phyloP scores from a whole-genome alignment of 1,140 invertebrate species.

The Bacillus rossius region DNA sequence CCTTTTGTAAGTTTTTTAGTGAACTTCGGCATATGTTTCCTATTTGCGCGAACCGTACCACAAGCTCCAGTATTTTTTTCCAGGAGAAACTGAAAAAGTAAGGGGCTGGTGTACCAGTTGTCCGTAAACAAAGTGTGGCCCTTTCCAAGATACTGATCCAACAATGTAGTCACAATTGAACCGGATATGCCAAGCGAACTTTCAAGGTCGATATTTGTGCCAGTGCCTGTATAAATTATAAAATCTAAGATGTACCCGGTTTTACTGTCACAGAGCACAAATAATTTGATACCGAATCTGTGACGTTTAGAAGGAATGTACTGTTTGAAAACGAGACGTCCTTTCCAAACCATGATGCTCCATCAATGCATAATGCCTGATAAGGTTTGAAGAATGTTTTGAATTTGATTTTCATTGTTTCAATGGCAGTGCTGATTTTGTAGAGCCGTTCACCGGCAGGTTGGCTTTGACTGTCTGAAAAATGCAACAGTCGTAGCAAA shows the following conservation, averaged over 20 bases:
- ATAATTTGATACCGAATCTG: conserved; percentile 26
- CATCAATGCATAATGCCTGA: conserved; percentile 27
- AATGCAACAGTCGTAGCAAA: conserved; percentile 19
- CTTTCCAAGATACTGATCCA: not conserved
- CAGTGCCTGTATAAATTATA: not conserved
- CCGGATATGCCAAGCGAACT: not conserved
- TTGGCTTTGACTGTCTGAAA: conserved; percentile 16
- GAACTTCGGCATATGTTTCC: conserved; percentile 31
- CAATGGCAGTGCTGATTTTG: conserved; percentile 19
- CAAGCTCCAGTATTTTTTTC: conserved; percentile 26
- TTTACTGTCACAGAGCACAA: not conserved
- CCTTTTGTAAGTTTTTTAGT: conserved; percentile 27
- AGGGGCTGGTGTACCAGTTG: conserved; percentile 31
- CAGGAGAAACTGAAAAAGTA: conserved; percentile 20
- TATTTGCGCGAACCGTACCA: conserved; percentile 26
- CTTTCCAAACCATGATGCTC: conserved; percentile 26
- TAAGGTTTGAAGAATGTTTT: not conserved
- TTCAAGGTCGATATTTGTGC: not conserved
- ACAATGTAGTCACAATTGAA: not conserved
- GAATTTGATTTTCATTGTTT: conserved; percentile 13
- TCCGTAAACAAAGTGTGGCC: conserved; percentile 27
- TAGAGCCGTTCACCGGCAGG: conserved; percentile 7
- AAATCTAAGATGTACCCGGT: not conserved
- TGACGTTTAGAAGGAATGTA: conserved; percentile 28
- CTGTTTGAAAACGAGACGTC: conserved; percentile 25